Percentiles rank a stretch among this genome's conserved stretches.
phyloP scores from a whole-genome alignment of 2,797 vertebrate genomes.

The Alosa sapidissima region DNA sequence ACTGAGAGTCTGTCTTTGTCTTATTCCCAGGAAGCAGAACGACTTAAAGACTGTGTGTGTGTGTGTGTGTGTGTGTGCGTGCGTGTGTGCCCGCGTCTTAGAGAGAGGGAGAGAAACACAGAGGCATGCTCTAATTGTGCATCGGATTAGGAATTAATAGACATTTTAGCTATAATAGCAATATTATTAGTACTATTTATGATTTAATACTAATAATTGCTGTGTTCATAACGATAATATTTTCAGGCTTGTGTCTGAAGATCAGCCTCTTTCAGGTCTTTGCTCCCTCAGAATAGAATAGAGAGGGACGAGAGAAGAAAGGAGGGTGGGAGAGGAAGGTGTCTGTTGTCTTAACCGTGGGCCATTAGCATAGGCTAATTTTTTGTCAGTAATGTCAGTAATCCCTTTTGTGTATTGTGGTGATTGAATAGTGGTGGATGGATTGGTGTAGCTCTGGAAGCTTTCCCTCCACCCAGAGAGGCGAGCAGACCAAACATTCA shows the following conservation, averaged over 20 bases:
- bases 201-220: slow-evolving; percentile 69
- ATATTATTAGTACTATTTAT: slow-evolving; percentile 79
- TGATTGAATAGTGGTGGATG: background rate
- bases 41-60: slow-evolving; percentile 46
- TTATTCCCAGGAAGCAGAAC: slow-evolving; percentile 65
- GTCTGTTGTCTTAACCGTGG: background rate
- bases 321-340: background rate
- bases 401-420: slow-evolving; percentile 4
- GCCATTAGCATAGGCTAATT: background rate
- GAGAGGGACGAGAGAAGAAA: background rate
- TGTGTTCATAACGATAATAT: slow-evolving; percentile 67
- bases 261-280: slow-evolving; percentile 42
- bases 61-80: slow-evolving; percentile 15
- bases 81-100: background rate
- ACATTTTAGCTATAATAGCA: slow-evolving; percentile 77
- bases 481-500: background rate
- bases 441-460: background rate
- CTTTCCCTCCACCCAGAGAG: background rate
- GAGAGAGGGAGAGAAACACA: slow-evolving; percentile 24
- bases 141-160: slow-evolving; percentile 79
- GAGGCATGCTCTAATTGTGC: slow-evolving; percentile 72
- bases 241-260: slow-evolving; percentile 68
- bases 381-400: slow-evolving; percentile 9
- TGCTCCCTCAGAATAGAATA: slow-evolving; percentile 13
- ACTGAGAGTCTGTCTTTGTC: slow-evolving; percentile 64